Percentiles rank a stretch among this genome's conserved stretches.
Conservation (phyloP, 2,797 vertebrate genomes). For the Taenioides sp. region DNA sequence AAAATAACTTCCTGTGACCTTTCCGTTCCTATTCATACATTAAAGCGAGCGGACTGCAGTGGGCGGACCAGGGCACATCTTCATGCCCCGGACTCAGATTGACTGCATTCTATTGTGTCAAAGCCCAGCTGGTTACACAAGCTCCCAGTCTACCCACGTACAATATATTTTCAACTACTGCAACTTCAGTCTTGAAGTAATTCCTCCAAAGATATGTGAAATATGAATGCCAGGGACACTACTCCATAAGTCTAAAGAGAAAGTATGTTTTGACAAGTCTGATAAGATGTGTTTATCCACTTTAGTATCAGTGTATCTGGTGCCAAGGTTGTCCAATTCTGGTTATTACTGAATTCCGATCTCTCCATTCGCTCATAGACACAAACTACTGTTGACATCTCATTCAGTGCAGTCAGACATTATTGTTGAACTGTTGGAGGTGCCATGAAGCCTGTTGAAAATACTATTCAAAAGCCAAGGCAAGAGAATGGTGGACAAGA, state of each 20-base stretch:
- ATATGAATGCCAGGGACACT: neutral
- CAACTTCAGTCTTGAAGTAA: slow-evolving; percentile 34
- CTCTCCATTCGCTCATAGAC: slow-evolving; percentile 19
- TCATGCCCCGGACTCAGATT: slow-evolving; percentile 32
- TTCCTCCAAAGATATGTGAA: slow-evolving; percentile 16
- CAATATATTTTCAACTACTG: slow-evolving; percentile 17
- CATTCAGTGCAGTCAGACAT: slow-evolving; percentile 27
- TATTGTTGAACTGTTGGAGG: slow-evolving; percentile 17
- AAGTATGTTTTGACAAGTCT: neutral
- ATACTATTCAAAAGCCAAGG: neutral
- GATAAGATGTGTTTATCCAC: neutral
- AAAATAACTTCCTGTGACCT: slow-evolving; percentile 34
- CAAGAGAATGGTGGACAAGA: neutral
- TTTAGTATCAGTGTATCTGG: neutral
- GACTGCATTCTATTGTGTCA: slow-evolving; percentile 43
- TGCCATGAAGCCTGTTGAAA: slow-evolving; percentile 11
- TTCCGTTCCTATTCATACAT: slow-evolving; percentile 20
- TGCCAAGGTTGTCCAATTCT: slow-evolving; percentile 22
- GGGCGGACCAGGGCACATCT: slow-evolving; percentile 41
- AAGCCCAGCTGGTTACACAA: slow-evolving; percentile 61
- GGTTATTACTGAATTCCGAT: neutral
- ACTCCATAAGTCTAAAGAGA: slow-evolving; percentile 10
- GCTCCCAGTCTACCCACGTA: slow-evolving; percentile 49
- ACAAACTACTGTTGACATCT: slow-evolving; percentile 17
- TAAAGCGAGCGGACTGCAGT: slow-evolving; percentile 35